phyloP scores from a whole-genome alignment of 1,140 invertebrate genomes.

The Drosophila elegans region DNA sequence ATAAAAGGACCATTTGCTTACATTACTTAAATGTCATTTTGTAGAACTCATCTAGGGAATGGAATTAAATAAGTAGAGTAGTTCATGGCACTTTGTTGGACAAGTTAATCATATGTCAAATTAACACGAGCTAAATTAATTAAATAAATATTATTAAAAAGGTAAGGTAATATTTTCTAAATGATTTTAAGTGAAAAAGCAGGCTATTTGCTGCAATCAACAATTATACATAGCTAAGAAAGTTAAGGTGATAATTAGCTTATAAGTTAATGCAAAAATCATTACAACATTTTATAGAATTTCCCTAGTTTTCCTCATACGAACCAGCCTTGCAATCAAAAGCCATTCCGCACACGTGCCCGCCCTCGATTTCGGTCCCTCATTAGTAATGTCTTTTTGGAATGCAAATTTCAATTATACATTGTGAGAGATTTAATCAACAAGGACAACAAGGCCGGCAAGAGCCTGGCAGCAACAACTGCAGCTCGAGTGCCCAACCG shows the following conservation, averaged over 20 bases:
- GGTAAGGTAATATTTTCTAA: no score
- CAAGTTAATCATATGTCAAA: no score
- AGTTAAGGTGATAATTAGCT: background rate
- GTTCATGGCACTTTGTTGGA: background rate
- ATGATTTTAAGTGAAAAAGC: no score
- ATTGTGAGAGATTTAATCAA: constrained; percentile 75
- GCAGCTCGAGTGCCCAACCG: constrained; percentile 35
- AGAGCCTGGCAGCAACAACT: constrained; percentile 29
- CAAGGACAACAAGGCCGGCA: constrained; percentile 66
- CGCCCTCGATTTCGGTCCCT: constrained; percentile 16
- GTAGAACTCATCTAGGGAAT: background rate
- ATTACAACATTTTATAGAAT: background rate
- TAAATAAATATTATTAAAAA: no score
- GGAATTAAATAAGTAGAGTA: background rate
- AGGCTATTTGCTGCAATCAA: background rate
- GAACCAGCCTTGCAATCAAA: constrained; percentile 26
- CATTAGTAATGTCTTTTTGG: constrained; percentile 73
- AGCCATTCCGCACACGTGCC: constrained; percentile 11
- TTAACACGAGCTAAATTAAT: no score
- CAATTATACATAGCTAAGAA: background rate
- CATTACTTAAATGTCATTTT: background rate
- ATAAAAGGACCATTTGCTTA: background rate
- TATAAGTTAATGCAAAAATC: background rate
- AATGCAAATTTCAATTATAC: constrained; percentile 75
- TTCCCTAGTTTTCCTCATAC: background rate